Conservation (phyloP, 2,113 vertebrate genomes). For the Procavia capensis region DNA sequence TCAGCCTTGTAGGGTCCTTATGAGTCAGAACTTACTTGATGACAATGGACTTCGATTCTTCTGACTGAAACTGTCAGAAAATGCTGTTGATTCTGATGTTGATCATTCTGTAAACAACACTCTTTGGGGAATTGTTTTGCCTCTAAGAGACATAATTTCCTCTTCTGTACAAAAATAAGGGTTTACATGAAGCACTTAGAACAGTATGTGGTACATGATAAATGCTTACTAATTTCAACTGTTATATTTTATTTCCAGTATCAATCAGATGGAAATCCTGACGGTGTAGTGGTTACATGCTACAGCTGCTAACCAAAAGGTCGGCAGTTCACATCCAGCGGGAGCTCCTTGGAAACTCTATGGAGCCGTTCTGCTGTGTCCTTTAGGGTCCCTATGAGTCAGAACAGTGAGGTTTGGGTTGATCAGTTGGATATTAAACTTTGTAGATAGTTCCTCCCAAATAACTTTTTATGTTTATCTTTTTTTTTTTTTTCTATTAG, state of each 20-base stretch:
- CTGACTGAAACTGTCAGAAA: not conserved
- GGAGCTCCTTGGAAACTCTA: too few species aligned
- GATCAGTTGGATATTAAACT: too few species aligned
- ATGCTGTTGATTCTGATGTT: not conserved
- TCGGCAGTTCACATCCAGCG: too few species aligned
- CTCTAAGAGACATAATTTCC: not conserved
- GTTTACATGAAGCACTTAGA: not conserved
- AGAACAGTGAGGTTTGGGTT: too few species aligned
- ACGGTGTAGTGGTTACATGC: too few species aligned
- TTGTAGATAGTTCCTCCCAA: not conserved
- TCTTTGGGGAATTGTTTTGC: not conserved
- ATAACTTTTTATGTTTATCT: not conserved
- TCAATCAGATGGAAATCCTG: too few species aligned
- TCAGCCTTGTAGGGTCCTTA: too few species aligned
- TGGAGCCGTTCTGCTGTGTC: too few species aligned
- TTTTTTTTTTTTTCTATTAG: constrained; percentile 25
- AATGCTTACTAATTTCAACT: not conserved
- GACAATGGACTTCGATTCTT: too few species aligned
- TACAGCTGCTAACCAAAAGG: too few species aligned
- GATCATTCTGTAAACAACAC: not conserved
- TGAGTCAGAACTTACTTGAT: too few species aligned
- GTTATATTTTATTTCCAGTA: not conserved
- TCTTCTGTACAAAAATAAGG: not conserved
- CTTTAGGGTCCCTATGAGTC: too few species aligned
- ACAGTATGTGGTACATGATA: not conserved